Evolutionary conservation across 2,888 invertebrate species (phyloP).

Genomic region (Heliothis peltigera): DNA sequence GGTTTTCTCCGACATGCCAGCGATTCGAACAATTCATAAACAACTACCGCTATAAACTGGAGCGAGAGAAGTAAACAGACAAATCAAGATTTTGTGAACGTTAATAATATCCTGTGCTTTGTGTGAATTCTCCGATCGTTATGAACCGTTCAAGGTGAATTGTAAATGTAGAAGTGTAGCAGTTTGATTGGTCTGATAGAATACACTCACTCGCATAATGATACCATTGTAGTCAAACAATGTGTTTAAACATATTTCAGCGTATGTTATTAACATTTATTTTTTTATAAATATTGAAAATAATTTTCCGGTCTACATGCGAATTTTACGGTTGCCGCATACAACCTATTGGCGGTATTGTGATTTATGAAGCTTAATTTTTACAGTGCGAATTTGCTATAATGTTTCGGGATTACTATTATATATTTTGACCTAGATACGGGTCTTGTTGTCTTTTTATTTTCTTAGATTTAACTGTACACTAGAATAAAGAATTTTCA

Average conservation of each 20-base stretch:
- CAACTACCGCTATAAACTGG: slow-evolving; percentile 8
- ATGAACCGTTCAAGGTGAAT: slow-evolving; percentile 34
- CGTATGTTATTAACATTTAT: slow-evolving; percentile 1
- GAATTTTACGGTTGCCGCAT: background rate
- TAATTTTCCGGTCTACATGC: background rate
- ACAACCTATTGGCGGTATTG: no score
- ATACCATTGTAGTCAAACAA: background rate
- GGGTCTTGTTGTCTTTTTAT: no score
- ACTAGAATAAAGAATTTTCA: no score
- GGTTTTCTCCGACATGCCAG: slow-evolving; percentile 2
- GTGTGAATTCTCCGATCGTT: slow-evolving; percentile 2
- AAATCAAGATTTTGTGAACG: slow-evolving; percentile 28
- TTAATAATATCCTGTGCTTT: slow-evolving; percentile 26
- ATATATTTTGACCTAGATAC: no score
- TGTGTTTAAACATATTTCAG: slow-evolving; percentile 12
- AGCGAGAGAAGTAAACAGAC: slow-evolving; percentile 11
- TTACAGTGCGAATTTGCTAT: no score
- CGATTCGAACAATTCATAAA: slow-evolving; percentile 36
- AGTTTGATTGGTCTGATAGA: slow-evolving; percentile 39
- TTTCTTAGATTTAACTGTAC: no score
- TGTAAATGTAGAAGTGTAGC: slow-evolving; percentile 23
- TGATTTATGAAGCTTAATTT: no score
- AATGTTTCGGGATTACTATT: no score
- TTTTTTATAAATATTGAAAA: background rate
- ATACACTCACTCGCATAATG: background rate